These are phyloP conservation scores for Brachypterus glaber DNA, from an alignment of 2,888 invertebrate genomes.

Conservation along the genomic window DNA sequence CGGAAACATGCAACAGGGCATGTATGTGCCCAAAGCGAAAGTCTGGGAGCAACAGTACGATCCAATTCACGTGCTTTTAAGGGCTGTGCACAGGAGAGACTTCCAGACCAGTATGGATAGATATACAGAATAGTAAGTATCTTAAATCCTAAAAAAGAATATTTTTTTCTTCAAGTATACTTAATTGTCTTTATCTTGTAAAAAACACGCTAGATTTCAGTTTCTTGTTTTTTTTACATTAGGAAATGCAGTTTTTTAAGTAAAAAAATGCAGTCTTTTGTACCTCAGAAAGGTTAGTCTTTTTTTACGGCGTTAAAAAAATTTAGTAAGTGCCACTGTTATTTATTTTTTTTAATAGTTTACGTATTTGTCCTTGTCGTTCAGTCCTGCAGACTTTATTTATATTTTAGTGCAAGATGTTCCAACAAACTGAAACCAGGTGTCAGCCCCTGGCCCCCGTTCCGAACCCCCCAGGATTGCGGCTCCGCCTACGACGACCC, in stretches of 20 bases:
- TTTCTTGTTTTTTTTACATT: too few species aligned
- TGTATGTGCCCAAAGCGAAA: slow-evolving; percentile 74
- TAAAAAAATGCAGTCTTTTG: neutral
- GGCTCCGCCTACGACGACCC: slow-evolving; percentile 61
- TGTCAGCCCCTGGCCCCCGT: slow-evolving; percentile 65
- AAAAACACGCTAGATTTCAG: too few species aligned
- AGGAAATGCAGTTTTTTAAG: too few species aligned
- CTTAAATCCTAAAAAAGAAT: too few species aligned
- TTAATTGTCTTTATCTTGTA: too few species aligned
- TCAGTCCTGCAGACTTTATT: too few species aligned
- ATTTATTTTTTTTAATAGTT: neutral
- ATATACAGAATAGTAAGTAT: slow-evolving; percentile 79
- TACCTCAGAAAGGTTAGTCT: neutral
- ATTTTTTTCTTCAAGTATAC: too few species aligned
- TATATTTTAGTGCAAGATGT: slow-evolving; percentile 32
- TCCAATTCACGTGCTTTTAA: slow-evolving; percentile 81
- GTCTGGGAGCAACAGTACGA: slow-evolving; percentile 88
- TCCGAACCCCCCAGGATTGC: slow-evolving; percentile 58
- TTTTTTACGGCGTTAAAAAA: neutral
- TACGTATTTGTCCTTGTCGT: too few species aligned
- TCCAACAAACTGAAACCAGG: slow-evolving; percentile 35
- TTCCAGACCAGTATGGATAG: slow-evolving; percentile 92
- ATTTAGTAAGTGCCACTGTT: neutral
- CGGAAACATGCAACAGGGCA: slow-evolving; percentile 68
- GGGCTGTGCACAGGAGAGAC: slow-evolving; percentile 86